Base-by-base conservation (phyloP, 2,888 invertebrate genomes). In the Tenthredo scrophulariae region DNA sequence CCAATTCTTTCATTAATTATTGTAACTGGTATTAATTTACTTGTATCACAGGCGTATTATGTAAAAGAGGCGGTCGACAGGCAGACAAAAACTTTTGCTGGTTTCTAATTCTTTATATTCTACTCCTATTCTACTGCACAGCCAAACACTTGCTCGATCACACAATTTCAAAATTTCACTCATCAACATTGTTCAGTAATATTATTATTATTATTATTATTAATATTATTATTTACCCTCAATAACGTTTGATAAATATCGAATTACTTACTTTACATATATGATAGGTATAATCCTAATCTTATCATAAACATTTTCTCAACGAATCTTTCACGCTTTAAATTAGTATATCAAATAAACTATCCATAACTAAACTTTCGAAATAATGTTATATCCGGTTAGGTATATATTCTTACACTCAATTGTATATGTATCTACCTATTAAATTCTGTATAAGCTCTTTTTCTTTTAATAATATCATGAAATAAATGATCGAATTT, bases 81-180 rank as follows among this genome's bases (percentile, higher is more conserved):
- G 84, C 65, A 82, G 84, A 87, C 84, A 86, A 54, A 80, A 46
- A 82, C 86, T 84, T 84, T 72, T 70, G 43, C 33, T 72, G 70
- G 50, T 84, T 70, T 84, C 84, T 70, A 70, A 40, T n/a, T 82
- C 26, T 84, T 70, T 46, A 84, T 54, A 67, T 29, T 83, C 88
- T 88, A 89, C 74, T 84, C 70, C 91, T 92, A 91, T 87, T 91
- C 92, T 92, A 92, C 90, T 91, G 92, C 93, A 93, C 93, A 93
- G 93, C 93, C 92, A 92, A 91, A 92, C 92, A 91, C 90, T 92
- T 92, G 90, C 91, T 91, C 91, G 91, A 91, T 91, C 91, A 91
- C 90, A 90, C 91, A 88, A 87, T 88, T 89, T 90, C 87, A 87
- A 89, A 84, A 86, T 85, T 46, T 74, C 74, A 54, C 29, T 22